Percentiles rank a stretch among this genome's conserved stretches.
phyloP scores from a whole-genome alignment of 1,140 invertebrate species.

The Pantala flavescens region DNA sequence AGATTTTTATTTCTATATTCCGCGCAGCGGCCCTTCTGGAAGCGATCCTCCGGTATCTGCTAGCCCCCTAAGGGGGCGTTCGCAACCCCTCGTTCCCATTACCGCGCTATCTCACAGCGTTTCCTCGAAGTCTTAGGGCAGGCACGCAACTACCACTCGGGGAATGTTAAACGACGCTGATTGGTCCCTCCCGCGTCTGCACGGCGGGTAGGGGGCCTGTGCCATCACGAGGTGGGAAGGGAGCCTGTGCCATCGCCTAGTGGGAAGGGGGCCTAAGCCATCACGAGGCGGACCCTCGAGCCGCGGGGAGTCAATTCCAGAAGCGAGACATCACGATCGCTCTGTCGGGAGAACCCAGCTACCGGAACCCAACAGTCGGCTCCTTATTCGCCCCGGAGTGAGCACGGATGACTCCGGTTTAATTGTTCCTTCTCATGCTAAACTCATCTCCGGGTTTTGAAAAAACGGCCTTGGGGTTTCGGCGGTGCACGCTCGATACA shows the following conservation, averaged over 20 bases:
- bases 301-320: background rate
- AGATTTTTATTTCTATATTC: no score
- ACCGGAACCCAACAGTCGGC: background rate
- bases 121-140: background rate
- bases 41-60: no score
- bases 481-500: no score
- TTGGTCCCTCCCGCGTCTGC: background rate
- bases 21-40: no score
- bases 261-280: background rate
- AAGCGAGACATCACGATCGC: background rate
- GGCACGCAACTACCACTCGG: background rate
- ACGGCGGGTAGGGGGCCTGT: background rate
- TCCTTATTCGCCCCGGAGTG: background rate
- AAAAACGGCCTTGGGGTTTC: no score
- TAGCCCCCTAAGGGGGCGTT: background rate
- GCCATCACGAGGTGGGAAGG: no score
- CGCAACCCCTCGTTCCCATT: background rate
- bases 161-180: constrained; percentile 1
- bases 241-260: background rate
- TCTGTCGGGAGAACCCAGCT: background rate
- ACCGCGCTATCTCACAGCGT: background rate
- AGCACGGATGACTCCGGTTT: background rate
- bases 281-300: background rate
- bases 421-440: background rate
- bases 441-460: no score